Percentiles rank a stretch among this genome's conserved stretches.
Evolutionary conservation across 2,888 invertebrate species (phyloP).

Genomic region (Tachina lurida): DNA sequence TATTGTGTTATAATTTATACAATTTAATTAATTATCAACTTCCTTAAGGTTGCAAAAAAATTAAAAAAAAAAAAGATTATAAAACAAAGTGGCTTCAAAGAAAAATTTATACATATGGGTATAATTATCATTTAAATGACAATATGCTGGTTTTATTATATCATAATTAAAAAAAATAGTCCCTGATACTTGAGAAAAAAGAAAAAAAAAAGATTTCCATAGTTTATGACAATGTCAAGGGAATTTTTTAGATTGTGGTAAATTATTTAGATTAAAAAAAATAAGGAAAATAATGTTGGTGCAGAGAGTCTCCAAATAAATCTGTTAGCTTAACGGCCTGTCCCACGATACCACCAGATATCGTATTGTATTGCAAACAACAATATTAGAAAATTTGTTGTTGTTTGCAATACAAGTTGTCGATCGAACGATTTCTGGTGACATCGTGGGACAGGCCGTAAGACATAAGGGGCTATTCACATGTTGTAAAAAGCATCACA

Average conservation of each 20-base stretch:
- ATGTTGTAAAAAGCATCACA: too few relatives aligned
- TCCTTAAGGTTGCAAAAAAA: constrained; percentile 47
- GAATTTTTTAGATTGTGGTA: neutral
- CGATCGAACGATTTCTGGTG: too few relatives aligned
- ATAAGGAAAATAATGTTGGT: neutral
- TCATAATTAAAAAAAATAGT: constrained; percentile 19
- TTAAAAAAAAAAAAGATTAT: constrained; percentile 4
- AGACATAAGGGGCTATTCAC: too few relatives aligned
- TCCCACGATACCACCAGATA: too few relatives aligned
- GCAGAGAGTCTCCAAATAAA: too few relatives aligned
- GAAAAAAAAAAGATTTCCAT: neutral
- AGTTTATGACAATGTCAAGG: neutral
- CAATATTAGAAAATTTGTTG: too few relatives aligned
- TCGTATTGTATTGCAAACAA: too few relatives aligned
- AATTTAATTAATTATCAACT: constrained; percentile 59
- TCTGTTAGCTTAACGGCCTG: too few relatives aligned
- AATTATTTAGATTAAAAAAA: neutral
- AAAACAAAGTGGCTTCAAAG: constrained; percentile 29
- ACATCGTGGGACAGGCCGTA: too few relatives aligned
- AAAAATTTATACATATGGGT: neutral
- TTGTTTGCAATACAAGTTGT: too few relatives aligned
- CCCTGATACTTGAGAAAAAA: constrained; percentile 17
- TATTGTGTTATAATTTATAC: constrained; percentile 62
- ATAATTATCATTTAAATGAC: constrained; percentile 32
- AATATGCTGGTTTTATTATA: constrained; percentile 10